Evolutionary conservation across 2,888 invertebrate genomes (phyloP).

Genomic region (Nemurella pictetii): DNA sequence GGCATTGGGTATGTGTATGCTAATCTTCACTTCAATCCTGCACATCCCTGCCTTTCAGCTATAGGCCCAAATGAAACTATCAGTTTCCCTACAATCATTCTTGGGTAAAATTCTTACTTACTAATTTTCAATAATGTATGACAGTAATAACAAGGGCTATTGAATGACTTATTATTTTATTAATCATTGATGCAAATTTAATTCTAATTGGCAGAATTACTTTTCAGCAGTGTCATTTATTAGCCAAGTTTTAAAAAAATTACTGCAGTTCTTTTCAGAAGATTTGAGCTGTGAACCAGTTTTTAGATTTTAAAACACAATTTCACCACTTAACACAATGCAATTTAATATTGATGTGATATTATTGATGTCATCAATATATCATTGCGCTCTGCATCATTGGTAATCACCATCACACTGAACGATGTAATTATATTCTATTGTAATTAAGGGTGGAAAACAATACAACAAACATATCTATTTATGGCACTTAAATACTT

Average conservation of each 20-base stretch:
- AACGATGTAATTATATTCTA: not conserved
- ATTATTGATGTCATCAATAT: not conserved
- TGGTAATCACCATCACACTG: not conserved
- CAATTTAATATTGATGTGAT: not conserved
- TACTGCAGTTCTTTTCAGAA: not conserved
- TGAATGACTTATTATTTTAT: not conserved
- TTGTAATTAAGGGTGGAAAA: constrained; percentile 33
- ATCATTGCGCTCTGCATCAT: not conserved
- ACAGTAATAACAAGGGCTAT: not conserved
- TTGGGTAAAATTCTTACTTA: not conserved
- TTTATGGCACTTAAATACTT: constrained; percentile 46
- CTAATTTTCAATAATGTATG: not conserved
- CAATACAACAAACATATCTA: constrained; percentile 44
- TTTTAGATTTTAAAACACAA: not conserved
- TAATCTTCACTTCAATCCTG: not conserved
- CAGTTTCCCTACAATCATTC: not conserved
- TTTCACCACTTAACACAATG: not conserved
- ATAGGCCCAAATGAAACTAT: not conserved
- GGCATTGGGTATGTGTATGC: not conserved
- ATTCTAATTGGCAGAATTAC: not conserved
- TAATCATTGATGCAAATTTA: not conserved
- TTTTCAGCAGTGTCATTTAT: not conserved
- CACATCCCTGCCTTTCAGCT: not conserved
- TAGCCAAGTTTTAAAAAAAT: not conserved
- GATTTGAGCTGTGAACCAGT: not conserved